Conservation (phyloP, 2,888 invertebrate genomes). For the Plebejus melissa region DNA sequence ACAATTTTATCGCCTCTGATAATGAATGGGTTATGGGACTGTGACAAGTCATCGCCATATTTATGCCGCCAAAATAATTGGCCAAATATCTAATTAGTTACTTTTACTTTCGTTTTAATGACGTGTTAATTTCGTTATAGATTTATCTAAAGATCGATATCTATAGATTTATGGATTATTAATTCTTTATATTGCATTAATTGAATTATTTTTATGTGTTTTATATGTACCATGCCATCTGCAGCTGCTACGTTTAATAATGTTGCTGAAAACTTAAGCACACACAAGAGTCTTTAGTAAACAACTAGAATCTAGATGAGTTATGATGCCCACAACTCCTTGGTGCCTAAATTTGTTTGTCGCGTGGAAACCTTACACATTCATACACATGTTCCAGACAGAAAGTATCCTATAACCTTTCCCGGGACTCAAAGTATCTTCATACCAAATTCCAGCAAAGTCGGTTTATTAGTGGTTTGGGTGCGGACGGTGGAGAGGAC, state of each 20-base stretch:
- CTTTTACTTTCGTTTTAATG: constrained; percentile 14
- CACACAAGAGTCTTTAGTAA: too few relatives aligned
- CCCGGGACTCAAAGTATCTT: too few relatives aligned
- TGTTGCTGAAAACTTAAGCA: neutral
- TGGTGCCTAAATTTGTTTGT: too few relatives aligned
- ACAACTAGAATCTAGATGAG: too few relatives aligned
- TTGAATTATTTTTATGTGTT: neutral
- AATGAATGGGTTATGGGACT: neutral
- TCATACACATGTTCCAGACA: too few relatives aligned
- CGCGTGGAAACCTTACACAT: too few relatives aligned
- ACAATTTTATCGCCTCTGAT: constrained; percentile 9
- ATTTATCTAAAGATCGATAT: constrained; percentile 11
- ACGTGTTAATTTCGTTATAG: constrained; percentile 8
- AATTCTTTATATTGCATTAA: neutral
- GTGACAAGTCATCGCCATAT: neutral
- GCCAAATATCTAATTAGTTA: constrained; percentile 9
- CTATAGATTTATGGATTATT: constrained; percentile 9
- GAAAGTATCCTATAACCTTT: too few relatives aligned
- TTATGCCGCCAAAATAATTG: constrained; percentile 11
- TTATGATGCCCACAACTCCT: too few relatives aligned
- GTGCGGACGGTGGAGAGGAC: too few relatives aligned
- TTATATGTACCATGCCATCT: neutral
- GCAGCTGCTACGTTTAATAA: neutral
- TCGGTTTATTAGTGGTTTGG: too few relatives aligned
- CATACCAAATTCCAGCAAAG: too few relatives aligned